Conservation (phyloP, 37 sponge, comb jelly and placozoan genomes). For the Aphrocallistes beatrix region DNA sequence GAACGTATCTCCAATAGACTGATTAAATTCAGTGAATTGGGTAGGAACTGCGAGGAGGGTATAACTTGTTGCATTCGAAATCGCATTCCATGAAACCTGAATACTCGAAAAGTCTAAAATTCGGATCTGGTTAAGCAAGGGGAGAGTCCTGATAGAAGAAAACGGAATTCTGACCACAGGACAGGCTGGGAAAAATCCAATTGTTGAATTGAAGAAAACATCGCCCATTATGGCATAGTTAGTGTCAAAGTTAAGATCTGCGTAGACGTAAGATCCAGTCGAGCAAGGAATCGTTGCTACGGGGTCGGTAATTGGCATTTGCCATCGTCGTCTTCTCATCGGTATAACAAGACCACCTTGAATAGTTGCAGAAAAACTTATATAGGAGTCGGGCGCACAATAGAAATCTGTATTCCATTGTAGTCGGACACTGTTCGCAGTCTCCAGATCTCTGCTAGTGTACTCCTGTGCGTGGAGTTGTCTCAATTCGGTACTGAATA, state of each 20-base stretch:
- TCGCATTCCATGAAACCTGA: background rate
- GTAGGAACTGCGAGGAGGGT: background rate
- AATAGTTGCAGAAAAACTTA: background rate
- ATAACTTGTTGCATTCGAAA: background rate
- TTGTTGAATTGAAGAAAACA: conserved; percentile 16
- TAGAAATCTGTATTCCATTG: background rate
- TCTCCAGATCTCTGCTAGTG: background rate
- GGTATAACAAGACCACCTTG: background rate
- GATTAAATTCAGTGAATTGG: background rate
- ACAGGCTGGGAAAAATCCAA: background rate
- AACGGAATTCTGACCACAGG: background rate
- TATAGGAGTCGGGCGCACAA: background rate
- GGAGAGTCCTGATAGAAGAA: background rate
- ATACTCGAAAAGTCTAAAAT: background rate
- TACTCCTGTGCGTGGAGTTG: background rate
- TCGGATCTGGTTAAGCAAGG: background rate
- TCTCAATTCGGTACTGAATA: background rate
- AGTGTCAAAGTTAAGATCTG: background rate
- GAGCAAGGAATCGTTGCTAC: background rate
- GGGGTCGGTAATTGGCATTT: background rate
- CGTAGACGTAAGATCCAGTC: background rate
- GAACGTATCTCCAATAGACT: background rate
- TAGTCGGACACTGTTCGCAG: background rate
- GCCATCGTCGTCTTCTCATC: background rate
- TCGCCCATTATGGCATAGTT: background rate